Evolutionary conservation across 1,140 invertebrate genomes (phyloP).

Genomic region (Drosophila parabipectinata): DNA sequence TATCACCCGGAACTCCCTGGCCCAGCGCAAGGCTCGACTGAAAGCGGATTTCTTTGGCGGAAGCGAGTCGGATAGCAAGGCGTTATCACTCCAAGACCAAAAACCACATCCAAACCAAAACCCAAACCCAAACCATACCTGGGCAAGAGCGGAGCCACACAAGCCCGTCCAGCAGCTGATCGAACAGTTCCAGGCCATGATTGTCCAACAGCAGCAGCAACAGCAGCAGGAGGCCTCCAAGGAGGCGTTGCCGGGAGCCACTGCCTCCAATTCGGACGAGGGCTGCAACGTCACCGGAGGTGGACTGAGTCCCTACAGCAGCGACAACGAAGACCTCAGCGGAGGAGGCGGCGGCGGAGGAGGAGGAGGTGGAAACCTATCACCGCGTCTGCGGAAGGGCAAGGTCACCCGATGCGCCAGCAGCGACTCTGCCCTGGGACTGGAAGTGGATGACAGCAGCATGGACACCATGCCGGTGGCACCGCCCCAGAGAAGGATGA

Average conservation of each 20-base stretch:
- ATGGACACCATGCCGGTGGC: constrained; percentile 27
- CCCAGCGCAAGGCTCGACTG: constrained; percentile 64
- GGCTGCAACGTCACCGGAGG: constrained; percentile 64
- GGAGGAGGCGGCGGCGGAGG: constrained; percentile 4
- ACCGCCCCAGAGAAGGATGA: constrained; percentile 68
- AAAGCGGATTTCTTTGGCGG: constrained; percentile 63
- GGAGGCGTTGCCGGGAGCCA: constrained; percentile 21
- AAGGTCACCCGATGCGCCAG: constrained; percentile 80
- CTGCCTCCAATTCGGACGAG: constrained; percentile 75
- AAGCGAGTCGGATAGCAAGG: constrained; percentile 1
- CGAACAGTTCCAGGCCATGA: constrained; percentile 66
- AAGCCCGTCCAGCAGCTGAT: constrained; percentile 57
- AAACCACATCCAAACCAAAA: background rate
- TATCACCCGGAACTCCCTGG: constrained; percentile 25
- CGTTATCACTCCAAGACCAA: background rate
- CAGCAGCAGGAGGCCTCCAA: constrained; percentile 6
- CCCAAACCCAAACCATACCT: background rate
- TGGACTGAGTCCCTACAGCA: constrained; percentile 75
- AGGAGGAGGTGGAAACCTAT: constrained; percentile 5
- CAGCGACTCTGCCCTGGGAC: constrained; percentile 77
- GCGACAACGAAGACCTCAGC: constrained; percentile 64
- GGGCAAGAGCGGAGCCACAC: background rate
- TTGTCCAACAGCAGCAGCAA: constrained; percentile 62
- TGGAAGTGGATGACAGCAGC: constrained; percentile 73
- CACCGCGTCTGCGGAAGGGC: constrained; percentile 36